Conservation (phyloP, 2,797 vertebrate species). For the Philypnodon macrostomus region DNA sequence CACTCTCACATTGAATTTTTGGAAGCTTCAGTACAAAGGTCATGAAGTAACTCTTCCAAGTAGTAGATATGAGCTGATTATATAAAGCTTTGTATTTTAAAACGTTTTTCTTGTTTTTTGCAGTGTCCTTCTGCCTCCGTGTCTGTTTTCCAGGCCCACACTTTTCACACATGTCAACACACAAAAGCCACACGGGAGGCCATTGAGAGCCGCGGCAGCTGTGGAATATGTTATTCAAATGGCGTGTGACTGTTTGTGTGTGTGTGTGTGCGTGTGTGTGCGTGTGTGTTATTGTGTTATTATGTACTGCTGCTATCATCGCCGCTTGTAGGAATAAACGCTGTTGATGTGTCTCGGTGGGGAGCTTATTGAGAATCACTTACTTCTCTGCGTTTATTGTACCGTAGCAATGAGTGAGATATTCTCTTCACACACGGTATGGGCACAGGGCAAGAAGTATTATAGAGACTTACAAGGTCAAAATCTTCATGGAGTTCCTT, state of each 20-base stretch:
- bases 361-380: constrained; percentile 68
- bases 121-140: constrained; percentile 50
- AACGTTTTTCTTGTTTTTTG: no score
- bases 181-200: constrained; percentile 74
- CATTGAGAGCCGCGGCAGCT: constrained; percentile 73
- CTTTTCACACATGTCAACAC: constrained; percentile 75
- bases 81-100: no score
- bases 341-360: constrained; percentile 67
- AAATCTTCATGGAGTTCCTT: constrained; percentile 26
- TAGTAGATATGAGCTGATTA: no score
- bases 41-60: no score
- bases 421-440: constrained; percentile 24
- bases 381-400: constrained; percentile 68
- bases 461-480: constrained; percentile 32
- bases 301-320: constrained; percentile 55
- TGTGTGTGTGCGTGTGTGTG: no score
- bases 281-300: constrained; percentile 36
- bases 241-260: constrained; percentile 62
- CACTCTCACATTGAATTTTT: no score
- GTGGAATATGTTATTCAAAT: constrained; percentile 79
- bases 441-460: constrained; percentile 38
- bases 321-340: constrained; percentile 72
- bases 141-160: constrained; percentile 59
- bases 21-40: no score
- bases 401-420: constrained; percentile 57